Evolutionary conservation across 1,140 invertebrate genomes (phyloP).

Genomic region (Venturia canescens): DNA sequence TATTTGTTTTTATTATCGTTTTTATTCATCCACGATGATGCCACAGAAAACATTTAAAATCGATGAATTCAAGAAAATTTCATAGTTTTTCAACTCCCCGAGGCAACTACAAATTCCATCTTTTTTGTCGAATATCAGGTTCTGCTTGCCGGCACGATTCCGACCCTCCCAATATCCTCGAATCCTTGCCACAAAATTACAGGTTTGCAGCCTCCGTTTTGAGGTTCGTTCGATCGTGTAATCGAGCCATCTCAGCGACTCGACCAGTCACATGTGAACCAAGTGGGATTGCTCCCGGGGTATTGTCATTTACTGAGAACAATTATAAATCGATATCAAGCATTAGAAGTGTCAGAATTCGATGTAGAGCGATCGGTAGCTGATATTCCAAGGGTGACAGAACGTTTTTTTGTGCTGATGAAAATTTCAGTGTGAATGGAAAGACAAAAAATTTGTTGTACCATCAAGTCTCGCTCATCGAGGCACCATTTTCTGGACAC

Average conservation of each 20-base stretch:
- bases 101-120: background rate
- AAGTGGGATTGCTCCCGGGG: conserved; percentile 16
- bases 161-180: background rate
- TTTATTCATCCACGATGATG: too few relatives aligned
- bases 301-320: conserved; percentile 24
- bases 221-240: conserved; percentile 6
- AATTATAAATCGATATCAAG: conserved; percentile 1
- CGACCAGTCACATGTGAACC: background rate
- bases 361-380: too few relatives aligned
- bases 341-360: background rate
- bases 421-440: too few relatives aligned
- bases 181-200: background rate
- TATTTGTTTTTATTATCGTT: too few relatives aligned
- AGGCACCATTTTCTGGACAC: too few relatives aligned
- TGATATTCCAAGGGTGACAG: too few relatives aligned
- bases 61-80: too few relatives aligned
- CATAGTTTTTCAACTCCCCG: too few relatives aligned
- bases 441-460: too few relatives aligned
- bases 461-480: too few relatives aligned
- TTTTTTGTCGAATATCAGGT: background rate
- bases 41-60: too few relatives aligned
- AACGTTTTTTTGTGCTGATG: too few relatives aligned
- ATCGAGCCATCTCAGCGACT: conserved; percentile 6
- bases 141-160: background rate
- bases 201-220: background rate